Conservation (phyloP, 2,113 vertebrate genomes). For the Tetrax tetrax region DNA sequence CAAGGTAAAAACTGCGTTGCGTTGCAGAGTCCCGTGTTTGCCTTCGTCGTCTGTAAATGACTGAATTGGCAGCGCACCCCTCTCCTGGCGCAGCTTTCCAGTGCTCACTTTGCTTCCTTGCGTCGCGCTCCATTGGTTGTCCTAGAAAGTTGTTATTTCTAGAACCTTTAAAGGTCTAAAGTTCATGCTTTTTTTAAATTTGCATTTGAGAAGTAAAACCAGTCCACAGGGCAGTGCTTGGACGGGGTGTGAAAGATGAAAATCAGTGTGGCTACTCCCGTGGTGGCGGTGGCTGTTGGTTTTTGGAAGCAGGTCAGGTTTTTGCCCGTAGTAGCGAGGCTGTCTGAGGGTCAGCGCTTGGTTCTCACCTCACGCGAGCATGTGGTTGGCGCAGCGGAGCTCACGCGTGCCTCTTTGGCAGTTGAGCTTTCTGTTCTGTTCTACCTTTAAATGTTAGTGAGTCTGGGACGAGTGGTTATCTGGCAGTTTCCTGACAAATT, state of each 20-base stretch:
- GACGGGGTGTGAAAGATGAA: not conserved
- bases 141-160: constrained; percentile 22
- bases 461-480: accelerated
- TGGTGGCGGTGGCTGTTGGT: not conserved
- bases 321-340: not conserved
- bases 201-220: not conserved
- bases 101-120: not conserved
- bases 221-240: not conserved
- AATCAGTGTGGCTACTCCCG: accelerated
- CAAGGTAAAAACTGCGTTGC: not conserved
- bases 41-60: not conserved
- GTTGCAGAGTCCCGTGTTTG: constrained; percentile 14
- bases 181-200: not conserved
- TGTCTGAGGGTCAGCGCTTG: not conserved
- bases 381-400: not conserved
- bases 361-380: not conserved
- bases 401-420: accelerated
- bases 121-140: not conserved
- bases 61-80: not conserved
- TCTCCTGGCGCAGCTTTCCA: not conserved
- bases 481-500: not conserved
- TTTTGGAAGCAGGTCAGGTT: not conserved
- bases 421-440: not conserved
- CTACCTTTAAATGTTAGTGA: accelerated
- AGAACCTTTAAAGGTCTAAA: not conserved